phyloP scores from a whole-genome alignment of 1,140 invertebrate species.

The Pseudomyrmex flavicornis region DNA sequence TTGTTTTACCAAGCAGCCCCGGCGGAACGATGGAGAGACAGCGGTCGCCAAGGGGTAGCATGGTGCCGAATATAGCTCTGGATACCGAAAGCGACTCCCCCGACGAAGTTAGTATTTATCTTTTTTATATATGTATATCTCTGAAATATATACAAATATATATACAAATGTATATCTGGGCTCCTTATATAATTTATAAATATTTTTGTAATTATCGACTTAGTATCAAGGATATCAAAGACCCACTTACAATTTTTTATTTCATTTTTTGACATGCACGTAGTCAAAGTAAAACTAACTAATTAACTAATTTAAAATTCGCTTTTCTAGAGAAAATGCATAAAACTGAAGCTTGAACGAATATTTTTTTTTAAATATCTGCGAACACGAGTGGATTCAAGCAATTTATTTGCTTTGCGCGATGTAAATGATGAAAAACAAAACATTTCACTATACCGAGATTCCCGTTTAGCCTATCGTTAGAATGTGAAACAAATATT shows the following conservation, averaged over 20 bases:
- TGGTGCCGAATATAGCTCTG: constrained; percentile 84
- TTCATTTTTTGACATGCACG: neutral
- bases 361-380: neutral
- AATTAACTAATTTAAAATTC: neutral
- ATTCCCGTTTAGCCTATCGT: neutral
- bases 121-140: neutral
- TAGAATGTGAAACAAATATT: constrained; percentile 9
- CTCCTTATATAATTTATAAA: neutral
- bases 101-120: constrained; percentile 73
- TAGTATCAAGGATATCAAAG: too few relatives aligned
- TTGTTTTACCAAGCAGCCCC: constrained; percentile 73
- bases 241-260: too few relatives aligned
- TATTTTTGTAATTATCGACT: neutral
- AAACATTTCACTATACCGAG: constrained; percentile 2
- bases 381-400: constrained; percentile 4
- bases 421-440: neutral
- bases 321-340: neutral
- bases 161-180: neutral
- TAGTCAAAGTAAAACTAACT: neutral
- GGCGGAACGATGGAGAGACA: constrained; percentile 78
- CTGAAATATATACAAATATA: too few relatives aligned
- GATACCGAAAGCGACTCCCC: constrained; percentile 74
- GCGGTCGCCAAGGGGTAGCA: constrained; percentile 83
- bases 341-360: neutral
- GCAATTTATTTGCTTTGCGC: neutral